These are phyloP conservation scores for Lophotriccus pileatus DNA, from an alignment of 2,797 vertebrate genomes.

Conservation along the genomic window DNA sequence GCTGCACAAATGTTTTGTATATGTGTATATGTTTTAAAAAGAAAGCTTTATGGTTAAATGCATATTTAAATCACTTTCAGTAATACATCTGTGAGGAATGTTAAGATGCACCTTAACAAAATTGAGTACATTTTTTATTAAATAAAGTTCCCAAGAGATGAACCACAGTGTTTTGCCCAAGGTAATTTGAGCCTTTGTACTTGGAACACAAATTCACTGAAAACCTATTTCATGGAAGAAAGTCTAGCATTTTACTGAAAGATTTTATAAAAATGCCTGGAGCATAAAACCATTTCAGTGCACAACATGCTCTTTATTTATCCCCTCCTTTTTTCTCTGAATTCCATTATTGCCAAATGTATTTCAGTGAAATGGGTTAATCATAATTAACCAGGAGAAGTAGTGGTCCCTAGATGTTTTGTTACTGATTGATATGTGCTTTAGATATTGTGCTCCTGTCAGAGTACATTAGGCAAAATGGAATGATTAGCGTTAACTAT, in stretches of 20 bases:
- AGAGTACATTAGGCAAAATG: conserved; percentile 32
- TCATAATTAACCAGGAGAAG: conserved; percentile 31
- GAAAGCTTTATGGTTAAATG: not conserved
- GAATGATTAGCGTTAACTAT: not conserved
- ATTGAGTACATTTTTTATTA: not conserved
- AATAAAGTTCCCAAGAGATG: not conserved
- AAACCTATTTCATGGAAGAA: conserved; percentile 5
- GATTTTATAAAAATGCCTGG: conserved; percentile 15
- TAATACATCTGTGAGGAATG: not conserved
- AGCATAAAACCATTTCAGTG: conserved; percentile 36
- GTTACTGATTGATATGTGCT: conserved; percentile 41
- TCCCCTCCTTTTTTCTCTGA: not conserved
- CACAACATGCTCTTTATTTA: not conserved
- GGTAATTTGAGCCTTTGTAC: conserved; percentile 1
- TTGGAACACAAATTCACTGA: conserved; percentile 25
- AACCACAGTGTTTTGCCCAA: not conserved
- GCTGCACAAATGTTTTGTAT: not conserved
- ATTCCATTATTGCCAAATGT: conserved; percentile 21
- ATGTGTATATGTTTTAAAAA: not conserved
- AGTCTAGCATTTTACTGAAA: conserved; percentile 29
- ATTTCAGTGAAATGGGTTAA: conserved; percentile 34
- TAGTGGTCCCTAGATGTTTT: not conserved
- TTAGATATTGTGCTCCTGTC: conserved; percentile 42
- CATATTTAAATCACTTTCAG: not conserved
- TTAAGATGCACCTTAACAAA: not conserved